These are phyloP conservation scores for Sacculina carcini DNA, from an alignment of 2,888 invertebrate genomes.

Conservation along the genomic window DNA sequence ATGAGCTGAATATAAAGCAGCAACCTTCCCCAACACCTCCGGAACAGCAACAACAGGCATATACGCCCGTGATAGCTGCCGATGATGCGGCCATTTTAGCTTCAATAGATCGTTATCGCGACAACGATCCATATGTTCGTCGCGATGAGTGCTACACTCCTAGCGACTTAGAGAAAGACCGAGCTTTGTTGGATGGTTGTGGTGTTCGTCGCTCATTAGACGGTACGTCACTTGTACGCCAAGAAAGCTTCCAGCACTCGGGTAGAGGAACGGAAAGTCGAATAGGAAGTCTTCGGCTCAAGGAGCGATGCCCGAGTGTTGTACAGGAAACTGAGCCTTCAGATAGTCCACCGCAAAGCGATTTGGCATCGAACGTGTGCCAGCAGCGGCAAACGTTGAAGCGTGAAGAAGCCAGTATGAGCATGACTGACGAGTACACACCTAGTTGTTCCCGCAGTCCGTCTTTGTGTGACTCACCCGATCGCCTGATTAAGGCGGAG, in stretches of 20 bases:
- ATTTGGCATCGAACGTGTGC: background rate
- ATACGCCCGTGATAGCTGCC: background rate
- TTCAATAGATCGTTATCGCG: background rate
- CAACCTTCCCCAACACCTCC: background rate
- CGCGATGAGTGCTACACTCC: background rate
- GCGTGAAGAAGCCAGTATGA: background rate
- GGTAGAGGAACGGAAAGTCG: background rate
- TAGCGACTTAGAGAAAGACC: background rate
- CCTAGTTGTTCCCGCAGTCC: background rate
- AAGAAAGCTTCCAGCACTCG: background rate
- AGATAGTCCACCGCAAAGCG: background rate
- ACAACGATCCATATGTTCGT: background rate
- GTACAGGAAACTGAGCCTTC: too few relatives aligned
- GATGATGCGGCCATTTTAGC: background rate
- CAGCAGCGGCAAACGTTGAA: background rate
- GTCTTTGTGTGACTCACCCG: background rate
- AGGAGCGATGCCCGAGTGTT: too few relatives aligned
- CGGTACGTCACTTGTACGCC: background rate
- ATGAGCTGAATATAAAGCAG: too few relatives aligned
- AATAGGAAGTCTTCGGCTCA: too few relatives aligned
- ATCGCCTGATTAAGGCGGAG: background rate
- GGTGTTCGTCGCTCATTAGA: background rate
- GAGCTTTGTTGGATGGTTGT: background rate
- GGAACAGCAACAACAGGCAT: background rate
- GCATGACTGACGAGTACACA: too few relatives aligned